These are phyloP conservation scores for Echinops telfairi DNA, from an alignment of 2,113 vertebrate genomes.

Conservation along the genomic window DNA sequence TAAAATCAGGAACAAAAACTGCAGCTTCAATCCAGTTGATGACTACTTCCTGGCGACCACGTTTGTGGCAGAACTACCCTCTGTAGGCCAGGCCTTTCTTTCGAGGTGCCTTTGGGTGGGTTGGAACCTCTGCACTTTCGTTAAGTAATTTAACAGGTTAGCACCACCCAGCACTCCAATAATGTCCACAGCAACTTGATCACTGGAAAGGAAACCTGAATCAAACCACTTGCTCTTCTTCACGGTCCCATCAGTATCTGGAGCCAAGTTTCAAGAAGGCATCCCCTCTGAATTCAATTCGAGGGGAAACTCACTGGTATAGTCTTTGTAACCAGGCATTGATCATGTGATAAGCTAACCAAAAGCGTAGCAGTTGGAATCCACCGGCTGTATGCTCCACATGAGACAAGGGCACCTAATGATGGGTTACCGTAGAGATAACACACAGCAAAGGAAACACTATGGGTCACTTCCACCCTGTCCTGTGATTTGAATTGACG, in stretches of 20 bases:
- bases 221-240: constrained; percentile 13
- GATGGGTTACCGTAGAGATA: too few relatives aligned
- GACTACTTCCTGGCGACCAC: background rate
- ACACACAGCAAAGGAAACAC: too few relatives aligned
- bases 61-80: background rate
- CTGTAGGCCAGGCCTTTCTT: background rate
- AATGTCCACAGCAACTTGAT: background rate
- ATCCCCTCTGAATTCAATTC: background rate
- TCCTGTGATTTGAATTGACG: too few relatives aligned
- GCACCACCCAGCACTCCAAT: background rate
- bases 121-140: background rate
- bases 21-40: background rate
- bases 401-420: too few relatives aligned
- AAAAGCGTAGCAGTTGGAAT: background rate
- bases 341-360: background rate
- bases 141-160: background rate
- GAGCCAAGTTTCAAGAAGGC: background rate
- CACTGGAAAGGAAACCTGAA: background rate
- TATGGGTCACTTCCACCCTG: too few relatives aligned
- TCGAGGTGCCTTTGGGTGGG: background rate
- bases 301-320: background rate
- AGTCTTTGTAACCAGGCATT: too few relatives aligned
- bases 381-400: too few relatives aligned
- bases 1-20: too few relatives aligned
- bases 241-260: background rate